phyloP scores from a whole-genome alignment of 2,888 invertebrate genomes.

The Agrochola lychnidis region DNA sequence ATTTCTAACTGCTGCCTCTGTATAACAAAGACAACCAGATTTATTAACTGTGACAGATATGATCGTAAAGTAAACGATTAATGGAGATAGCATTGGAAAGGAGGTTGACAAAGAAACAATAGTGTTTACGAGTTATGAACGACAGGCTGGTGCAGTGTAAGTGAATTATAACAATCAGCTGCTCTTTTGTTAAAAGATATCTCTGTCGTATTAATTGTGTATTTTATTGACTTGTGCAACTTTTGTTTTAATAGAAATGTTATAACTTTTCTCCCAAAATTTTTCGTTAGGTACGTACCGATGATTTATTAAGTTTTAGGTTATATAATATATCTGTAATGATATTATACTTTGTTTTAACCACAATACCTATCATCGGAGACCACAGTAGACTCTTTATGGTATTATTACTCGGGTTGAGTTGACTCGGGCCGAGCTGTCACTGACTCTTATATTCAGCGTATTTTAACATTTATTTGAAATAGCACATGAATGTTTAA shows the following conservation, averaged over 20 bases:
- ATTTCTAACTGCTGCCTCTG: constrained; percentile 27
- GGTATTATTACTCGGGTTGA: too few relatives aligned
- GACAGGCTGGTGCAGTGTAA: constrained; percentile 70
- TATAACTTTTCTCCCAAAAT: not conserved
- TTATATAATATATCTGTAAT: not conserved
- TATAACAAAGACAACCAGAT: constrained; percentile 49
- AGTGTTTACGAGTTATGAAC: constrained; percentile 76
- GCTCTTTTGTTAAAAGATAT: constrained; percentile 57
- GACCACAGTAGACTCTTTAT: not conserved
- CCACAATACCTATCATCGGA: not conserved
- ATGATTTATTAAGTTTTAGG: not conserved
- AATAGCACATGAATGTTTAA: not conserved
- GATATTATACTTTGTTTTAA: not conserved
- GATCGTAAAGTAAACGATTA: constrained; percentile 83
- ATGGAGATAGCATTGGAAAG: constrained; percentile 78
- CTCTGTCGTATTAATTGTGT: constrained; percentile 35
- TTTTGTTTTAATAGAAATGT: constrained; percentile 6
- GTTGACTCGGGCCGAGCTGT: too few relatives aligned
- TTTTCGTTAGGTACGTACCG: not conserved
- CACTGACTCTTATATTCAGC: not conserved
- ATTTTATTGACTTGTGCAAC: constrained; percentile 23
- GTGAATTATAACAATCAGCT: constrained; percentile 79
- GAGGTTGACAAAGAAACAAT: constrained; percentile 84
- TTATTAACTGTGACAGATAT: constrained; percentile 71
- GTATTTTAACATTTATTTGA: not conserved